Evolutionary conservation across 2,888 invertebrate genomes (phyloP).

Genomic region (Aleiodes alternator): DNA sequence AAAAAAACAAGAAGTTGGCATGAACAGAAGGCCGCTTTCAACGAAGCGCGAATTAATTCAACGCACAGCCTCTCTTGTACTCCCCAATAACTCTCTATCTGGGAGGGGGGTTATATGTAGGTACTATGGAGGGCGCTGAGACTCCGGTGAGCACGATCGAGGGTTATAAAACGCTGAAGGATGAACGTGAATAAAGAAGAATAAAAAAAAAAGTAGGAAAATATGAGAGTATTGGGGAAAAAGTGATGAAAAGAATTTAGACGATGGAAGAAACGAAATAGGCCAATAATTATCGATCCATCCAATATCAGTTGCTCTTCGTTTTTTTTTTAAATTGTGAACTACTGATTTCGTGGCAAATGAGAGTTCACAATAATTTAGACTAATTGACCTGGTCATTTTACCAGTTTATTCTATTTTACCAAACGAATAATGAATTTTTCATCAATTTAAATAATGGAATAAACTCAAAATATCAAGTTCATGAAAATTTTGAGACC

Average conservation of each 20-base stretch:
- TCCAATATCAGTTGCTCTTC: background rate
- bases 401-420: background rate
- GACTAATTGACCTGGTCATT: slow-evolving; percentile 2
- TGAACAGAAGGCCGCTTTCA: slow-evolving; percentile 66
- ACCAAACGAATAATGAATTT: background rate
- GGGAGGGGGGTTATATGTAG: background rate
- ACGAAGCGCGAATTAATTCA: slow-evolving; percentile 73
- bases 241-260: slow-evolving; percentile 32
- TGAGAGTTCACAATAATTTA: slow-evolving; percentile 2
- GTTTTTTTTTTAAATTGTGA: background rate
- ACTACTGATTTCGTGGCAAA: background rate
- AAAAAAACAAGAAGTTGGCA: slow-evolving; percentile 54
- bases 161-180: slow-evolving; percentile 60
- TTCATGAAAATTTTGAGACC: too few relatives aligned
- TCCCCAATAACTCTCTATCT: slow-evolving; percentile 43
- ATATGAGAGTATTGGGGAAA: slow-evolving; percentile 26
- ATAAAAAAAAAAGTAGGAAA: slow-evolving; percentile 34
- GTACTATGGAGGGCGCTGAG: slow-evolving; percentile 43
- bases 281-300: background rate
- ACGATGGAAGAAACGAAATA: background rate
- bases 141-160: slow-evolving; percentile 52
- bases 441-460: too few relatives aligned
- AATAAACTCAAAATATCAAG: too few relatives aligned
- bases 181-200: slow-evolving; percentile 20
- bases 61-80: slow-evolving; percentile 61